Base-by-base conservation (phyloP, 2,797 vertebrate species). In the Aeoliscus strigatus region DNA sequence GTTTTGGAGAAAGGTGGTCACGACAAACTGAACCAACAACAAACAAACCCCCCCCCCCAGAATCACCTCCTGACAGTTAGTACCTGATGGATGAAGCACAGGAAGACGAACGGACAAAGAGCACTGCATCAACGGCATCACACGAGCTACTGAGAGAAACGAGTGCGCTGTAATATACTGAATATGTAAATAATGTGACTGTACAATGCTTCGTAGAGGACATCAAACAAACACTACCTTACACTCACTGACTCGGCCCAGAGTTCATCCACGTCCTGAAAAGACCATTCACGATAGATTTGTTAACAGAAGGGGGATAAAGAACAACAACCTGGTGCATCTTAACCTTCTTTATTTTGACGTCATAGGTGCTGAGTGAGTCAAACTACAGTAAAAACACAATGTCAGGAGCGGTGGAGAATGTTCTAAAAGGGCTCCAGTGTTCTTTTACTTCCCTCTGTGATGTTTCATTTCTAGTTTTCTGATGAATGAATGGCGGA, bases 101-200 rank as follows among this genome's bases (percentile, higher is more conserved):
- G 71, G 52, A 50, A 48, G 7, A 1, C 16, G 29, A 43, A 27
- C 68, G 63, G 67, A 70, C 62, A 38, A 51, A 47, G 49, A 79
- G 73, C 84, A 83, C 83, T 84, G 81, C 77, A 75, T 76, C 27
- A 9, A 59, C 45, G 43, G 51, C 68, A 79, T 66, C 81, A 76
- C 69, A 82, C 74, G 62, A 86, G 84, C 89, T 89, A 89, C 87
- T 88, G 89, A 89, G 60, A 80, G 70, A 56, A 50, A 73, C 39
- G 52, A 63, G 77, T 69, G 78, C 50, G 78, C 84, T 88, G 87
- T 88, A 88, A 79, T 73, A 88, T 88, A 89, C 55, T 84, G 79
- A 81, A 70, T 77, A 50, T 90, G 88, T 88, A 88, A 88, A 89
- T 86, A 86, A 83, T 84, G 74, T 83, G 73, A 88, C 66, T 88